Base-by-base conservation (phyloP, 2,888 invertebrate species). In the Spodoptera picta region DNA sequence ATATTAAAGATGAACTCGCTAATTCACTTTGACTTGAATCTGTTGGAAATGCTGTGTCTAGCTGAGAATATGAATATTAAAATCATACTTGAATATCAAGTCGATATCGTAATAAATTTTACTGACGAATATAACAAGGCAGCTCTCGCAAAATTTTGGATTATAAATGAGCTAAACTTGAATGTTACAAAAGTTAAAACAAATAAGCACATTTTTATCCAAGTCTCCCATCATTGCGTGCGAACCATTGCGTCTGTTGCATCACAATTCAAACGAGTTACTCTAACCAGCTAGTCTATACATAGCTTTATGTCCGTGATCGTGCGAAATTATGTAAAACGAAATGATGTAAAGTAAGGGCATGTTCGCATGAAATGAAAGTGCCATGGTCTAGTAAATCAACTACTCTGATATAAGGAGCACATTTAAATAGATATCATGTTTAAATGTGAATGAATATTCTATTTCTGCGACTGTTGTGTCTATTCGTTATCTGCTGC, bases 251-350 rank as follows among this genome's bases (percentile, higher is more conserved):
- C 74, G 60, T 74, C 49, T 31, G 51, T 69, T 74, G 53, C 73
- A 65, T 73, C 75, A 73, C 65, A 65, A 73, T 71, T 63, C 47
- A 69, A 65, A 60, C 75, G 31, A 56, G 73, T 53, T 61, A 53
- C 56, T 48, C 44, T 36, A 49, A 44, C 70, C 50, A 50, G 58
- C 59, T 48, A 31, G 53, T 73, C 69, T 72, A 50, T 50, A 56
- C 55, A 54, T 54, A 54, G 60, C 69, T 43, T 60, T 73, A 64
- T 64, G 64, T 69, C 60, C 45, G 69, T 56, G 69, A 72, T 72
- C 60, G 69, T 72, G 69, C 69, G 64, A 74, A 74, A 69, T 73
- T 74, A 74, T 73, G 65, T 65, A 73, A 73, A 73, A 73, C 47
- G 14, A 59, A 61, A 57, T 73, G 64, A 74, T 60, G 74, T 73